Evolutionary conservation across 2,113 vertebrate species (phyloP), one percentile per base, ranked within the genome.

Genomic region (Phaetusa simplex): DNA sequence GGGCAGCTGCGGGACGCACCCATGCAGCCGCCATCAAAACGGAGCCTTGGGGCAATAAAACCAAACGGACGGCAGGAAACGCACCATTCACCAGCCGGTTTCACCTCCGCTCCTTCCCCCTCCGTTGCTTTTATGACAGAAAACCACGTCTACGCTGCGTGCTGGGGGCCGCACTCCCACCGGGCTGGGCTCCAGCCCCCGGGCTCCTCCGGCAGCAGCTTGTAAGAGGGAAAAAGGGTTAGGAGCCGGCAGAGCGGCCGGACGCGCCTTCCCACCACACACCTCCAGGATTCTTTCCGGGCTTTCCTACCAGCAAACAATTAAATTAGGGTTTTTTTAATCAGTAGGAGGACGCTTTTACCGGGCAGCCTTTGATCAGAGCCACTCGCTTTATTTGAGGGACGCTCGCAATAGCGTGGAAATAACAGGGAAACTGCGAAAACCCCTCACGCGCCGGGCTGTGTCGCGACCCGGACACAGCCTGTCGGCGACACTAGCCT

Each of bases 261-360:
- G 5, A 17, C 61, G 9, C 14, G 0, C 47, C 7, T 24, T 14
- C 7, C 22, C 34, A 5, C 16, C 2, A 1, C 43, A 14, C 16
- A 5, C 6, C 23, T 4, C 19, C 7, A 0, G 16, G 36, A 13
- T 5, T 8, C 47, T 12, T 3, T 1, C 10, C 2, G 8, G 8
- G 27, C 38, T 8, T 5, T 12, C 26, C 58, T 4, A 13, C 8
- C 26, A 9, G 53, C 12, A 2, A 3, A 6, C 2, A 14, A 3
- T 27, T 18, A 4, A 26, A 18, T 9, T 10, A 9, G 21, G 8
- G 21, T 3, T 12, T 24, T 12, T 24, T 16, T 5, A 12, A 40
- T 17, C 49, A 4, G 27, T 5, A 21, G 14, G 17, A 21, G 14
- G 17, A 20, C 26, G 11, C 26, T 53, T 72, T 40, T 7, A 19